phyloP scores from a whole-genome alignment of 2,113 vertebrate species.

The Eulemur macaco region DNA sequence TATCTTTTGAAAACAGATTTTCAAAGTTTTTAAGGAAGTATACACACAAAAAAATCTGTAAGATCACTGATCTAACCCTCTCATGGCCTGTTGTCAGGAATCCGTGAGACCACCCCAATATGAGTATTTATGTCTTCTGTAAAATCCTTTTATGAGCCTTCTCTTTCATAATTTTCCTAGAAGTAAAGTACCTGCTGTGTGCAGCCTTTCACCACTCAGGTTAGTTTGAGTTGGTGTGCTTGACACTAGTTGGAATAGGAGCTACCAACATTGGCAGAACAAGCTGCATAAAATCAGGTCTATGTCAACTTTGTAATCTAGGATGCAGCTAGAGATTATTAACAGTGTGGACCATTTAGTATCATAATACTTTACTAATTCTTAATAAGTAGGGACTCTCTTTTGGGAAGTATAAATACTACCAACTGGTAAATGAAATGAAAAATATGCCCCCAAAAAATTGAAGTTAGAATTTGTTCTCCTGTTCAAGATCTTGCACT shows the following conservation, averaged over 20 bases:
- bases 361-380: slow-evolving; percentile 11
- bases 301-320: background rate
- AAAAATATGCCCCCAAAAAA: background rate
- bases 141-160: background rate
- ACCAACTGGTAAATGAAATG: slow-evolving; percentile 20
- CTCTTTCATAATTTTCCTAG: background rate
- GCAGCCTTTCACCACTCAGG: background rate
- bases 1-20: background rate
- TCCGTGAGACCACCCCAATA: background rate
- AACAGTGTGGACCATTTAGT: background rate
- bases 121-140: background rate
- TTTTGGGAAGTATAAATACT: background rate
- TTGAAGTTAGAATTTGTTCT: slow-evolving; percentile 13
- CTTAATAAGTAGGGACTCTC: background rate
- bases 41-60: background rate
- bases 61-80: background rate
- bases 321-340: background rate
- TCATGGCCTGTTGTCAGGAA: background rate
- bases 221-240: background rate
- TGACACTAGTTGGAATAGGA: background rate
- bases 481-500: background rate
- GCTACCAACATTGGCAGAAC: background rate
- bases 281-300: background rate
- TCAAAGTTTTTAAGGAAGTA: background rate
- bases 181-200: background rate